A percentile compares a stretch with the other conserved stretches of the same genome.
Evolutionary conservation across 2,797 vertebrate genomes (phyloP).

Genomic region (Microctenopoma lineatum): DNA sequence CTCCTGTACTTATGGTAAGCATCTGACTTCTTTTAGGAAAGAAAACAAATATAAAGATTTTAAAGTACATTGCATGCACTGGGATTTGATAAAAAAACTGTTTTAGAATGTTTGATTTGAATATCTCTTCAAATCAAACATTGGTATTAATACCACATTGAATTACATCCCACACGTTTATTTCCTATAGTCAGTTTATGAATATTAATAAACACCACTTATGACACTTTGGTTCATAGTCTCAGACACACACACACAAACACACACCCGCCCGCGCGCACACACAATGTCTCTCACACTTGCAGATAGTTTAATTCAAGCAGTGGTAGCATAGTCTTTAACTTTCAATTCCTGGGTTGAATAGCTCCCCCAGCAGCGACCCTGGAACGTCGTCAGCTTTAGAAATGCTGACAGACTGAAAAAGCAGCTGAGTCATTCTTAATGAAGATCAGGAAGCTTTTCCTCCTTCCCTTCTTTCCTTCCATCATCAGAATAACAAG

Average conservation of each 20-base stretch:
- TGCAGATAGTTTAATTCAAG: constrained; percentile 57
- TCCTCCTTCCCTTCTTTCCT: constrained; percentile 60
- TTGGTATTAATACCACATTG: neutral
- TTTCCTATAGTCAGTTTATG: constrained; percentile 20
- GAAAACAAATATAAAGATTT: neutral
- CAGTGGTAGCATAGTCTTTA: constrained; percentile 60
- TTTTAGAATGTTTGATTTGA: too few relatives aligned
- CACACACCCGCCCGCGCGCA: constrained; percentile 18
- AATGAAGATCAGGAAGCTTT: constrained; percentile 82
- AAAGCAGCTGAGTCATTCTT: constrained; percentile 81
- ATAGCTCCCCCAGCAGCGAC: constrained; percentile 63
- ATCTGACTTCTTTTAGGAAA: too few relatives aligned
- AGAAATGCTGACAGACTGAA: constrained; percentile 77
- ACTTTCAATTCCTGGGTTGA: constrained; percentile 57
- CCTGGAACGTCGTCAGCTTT: constrained; percentile 73
- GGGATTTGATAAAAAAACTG: too few relatives aligned
- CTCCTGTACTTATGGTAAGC: neutral
- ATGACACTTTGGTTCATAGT: neutral
- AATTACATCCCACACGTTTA: constrained; percentile 10
- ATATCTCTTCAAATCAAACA: too few relatives aligned
- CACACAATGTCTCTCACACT: constrained; percentile 14
- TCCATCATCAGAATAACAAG: constrained; percentile 80
- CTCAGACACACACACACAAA: constrained; percentile 14
- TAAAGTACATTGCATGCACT: too few relatives aligned
- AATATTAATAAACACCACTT: constrained; percentile 41